A percentile compares a stretch with the other conserved stretches of the same genome.
Evolutionary conservation across 2,113 vertebrate genomes (phyloP).

Genomic region (Ranitomeya variabilis): DNA sequence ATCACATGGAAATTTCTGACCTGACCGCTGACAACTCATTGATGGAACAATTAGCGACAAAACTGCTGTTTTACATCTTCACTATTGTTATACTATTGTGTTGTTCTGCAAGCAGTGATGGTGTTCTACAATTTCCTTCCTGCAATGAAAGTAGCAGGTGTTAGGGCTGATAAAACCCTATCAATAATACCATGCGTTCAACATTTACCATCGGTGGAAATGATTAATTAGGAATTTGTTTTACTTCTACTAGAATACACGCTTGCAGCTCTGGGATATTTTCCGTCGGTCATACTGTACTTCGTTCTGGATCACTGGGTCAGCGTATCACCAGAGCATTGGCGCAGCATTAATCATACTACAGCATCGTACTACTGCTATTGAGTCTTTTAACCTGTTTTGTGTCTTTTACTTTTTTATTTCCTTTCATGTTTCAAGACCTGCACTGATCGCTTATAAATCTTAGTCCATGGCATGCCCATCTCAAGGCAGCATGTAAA

Average conservation of each 20-base stretch:
- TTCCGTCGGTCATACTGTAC: not conserved
- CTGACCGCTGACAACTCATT: not conserved
- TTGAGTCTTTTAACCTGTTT: not conserved
- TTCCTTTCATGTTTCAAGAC: not conserved
- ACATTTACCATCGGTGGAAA: not conserved
- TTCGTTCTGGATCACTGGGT: not conserved
- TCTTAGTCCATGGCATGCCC: not conserved
- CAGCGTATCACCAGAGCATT: not conserved
- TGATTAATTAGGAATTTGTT: not conserved
- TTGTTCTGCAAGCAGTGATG: not conserved
- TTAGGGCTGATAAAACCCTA: not conserved
- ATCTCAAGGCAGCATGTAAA: no score
- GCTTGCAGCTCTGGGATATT: not conserved
- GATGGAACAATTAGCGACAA: not conserved
- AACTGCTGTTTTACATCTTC: not conserved
- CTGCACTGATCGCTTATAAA: not conserved
- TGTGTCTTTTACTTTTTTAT: not conserved
- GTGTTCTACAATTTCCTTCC: conserved; percentile 29
- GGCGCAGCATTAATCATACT: not conserved
- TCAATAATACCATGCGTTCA: not conserved
- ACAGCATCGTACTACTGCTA: not conserved
- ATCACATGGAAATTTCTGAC: not conserved
- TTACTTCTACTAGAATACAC: not conserved
- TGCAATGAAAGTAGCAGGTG: not conserved
- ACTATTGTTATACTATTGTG: not conserved